Percentiles rank a stretch among this genome's conserved stretches.
Conservation (phyloP, 2,797 vertebrate genomes). For the Paramormyrops hopkinsi region DNA sequence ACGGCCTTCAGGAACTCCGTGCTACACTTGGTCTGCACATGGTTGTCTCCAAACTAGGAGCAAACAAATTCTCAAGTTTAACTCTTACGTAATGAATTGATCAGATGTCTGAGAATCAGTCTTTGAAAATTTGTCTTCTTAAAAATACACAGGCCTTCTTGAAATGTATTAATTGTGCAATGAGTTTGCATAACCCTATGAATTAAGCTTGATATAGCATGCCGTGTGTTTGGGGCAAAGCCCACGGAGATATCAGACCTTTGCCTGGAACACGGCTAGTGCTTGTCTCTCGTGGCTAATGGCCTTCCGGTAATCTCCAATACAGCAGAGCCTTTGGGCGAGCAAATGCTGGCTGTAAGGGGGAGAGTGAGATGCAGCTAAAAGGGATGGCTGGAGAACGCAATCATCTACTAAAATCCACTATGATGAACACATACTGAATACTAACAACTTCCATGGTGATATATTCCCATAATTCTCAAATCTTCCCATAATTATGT, state of each 20-base stretch:
- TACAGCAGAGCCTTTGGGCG: slow-evolving; percentile 66
- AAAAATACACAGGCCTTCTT: background rate
- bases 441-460: background rate
- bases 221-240: background rate
- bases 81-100: background rate
- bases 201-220: background rate
- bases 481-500: background rate
- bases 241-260: slow-evolving; percentile 46
- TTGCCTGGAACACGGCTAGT: slow-evolving; percentile 58
- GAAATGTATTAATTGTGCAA: background rate
- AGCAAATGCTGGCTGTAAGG: slow-evolving; percentile 66
- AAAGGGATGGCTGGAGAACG: background rate
- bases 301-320: slow-evolving; percentile 68
- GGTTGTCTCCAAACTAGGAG: slow-evolving; percentile 64
- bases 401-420: background rate
- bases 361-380: background rate
- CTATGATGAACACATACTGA: background rate
- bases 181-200: background rate
- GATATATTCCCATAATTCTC: background rate
- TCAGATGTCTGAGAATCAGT: background rate
- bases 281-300: slow-evolving; percentile 73
- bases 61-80: slow-evolving; percentile 1
- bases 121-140: background rate
- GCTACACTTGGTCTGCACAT: slow-evolving; percentile 64
- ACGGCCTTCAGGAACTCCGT: slow-evolving; percentile 66